Evolutionary conservation across 1,140 invertebrate species (phyloP), one percentile per base, ranked within the genome.

Genomic region (Paracyclopina nana): DNA sequence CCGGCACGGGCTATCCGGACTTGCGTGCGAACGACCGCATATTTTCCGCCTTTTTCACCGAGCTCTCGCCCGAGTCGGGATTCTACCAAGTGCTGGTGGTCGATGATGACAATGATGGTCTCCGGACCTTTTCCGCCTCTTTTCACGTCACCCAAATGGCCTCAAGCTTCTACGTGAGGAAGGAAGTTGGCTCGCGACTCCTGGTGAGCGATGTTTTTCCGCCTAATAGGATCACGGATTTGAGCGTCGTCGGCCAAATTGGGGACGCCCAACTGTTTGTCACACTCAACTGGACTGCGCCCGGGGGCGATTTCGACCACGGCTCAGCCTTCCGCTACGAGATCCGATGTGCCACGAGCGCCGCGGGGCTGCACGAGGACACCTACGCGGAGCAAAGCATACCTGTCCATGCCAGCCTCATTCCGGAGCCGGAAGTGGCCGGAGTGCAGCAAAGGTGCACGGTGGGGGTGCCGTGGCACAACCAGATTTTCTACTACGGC

Each of bases 21-120:
- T 65, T 77, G 9, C 72, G 68, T 14, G 68, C 69, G 62, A 69
- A 70, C 6, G 77, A 79, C 60, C 76, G 77, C 12, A 64, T 78
- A 12, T 79, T 78, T 59, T 72, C 73, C 0, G 62, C 72, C 44
- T 77, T 74, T 55, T 73, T 75, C 54, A 71, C 68, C 20, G 60
- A 68, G 24, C 58, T 61, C 12, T 52, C 54, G 1, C 48, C 50
- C 12, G 38, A 45, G 22, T 50, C 45, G 14, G 63, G 63, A 8
- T 53, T 55, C 49, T 58, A 58, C 46, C 52, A 56, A 42, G 46
- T 58, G 31, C 52, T 51, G 18, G 53, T 58, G 24, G 22, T 28
- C 14, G 54, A 53, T 11, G 53, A 52, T 42, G 53, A 58, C 46
- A 58, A 58, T 45, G 53, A 53, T 54, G 8, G 51, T 55, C n/a